Conservation (phyloP, 2,797 vertebrate genomes). For the Lacerta agilis region DNA sequence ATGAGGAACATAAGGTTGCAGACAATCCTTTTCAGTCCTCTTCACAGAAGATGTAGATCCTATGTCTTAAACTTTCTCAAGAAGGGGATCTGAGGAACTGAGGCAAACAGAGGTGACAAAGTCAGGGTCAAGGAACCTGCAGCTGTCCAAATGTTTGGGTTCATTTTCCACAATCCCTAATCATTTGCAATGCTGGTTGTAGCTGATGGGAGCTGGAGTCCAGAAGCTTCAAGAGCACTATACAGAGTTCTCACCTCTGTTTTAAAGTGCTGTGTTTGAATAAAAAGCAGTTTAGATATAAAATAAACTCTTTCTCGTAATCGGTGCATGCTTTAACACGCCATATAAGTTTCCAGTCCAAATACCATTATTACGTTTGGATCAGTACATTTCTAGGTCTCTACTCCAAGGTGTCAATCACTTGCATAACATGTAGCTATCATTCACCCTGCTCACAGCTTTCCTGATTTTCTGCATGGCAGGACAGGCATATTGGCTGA, state of each 20-base stretch:
- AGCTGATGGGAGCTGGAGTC: no score
- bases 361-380: background rate
- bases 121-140: no score
- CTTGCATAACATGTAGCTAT: conserved; percentile 4
- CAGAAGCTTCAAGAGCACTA: no score
- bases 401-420: background rate
- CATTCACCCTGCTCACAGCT: background rate
- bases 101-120: no score
- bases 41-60: no score
- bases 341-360: background rate
- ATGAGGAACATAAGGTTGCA: no score
- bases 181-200: no score
- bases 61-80: no score
- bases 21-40: no score
- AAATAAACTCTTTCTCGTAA: background rate
- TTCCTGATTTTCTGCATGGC: conserved; percentile 9
- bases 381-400: conserved; percentile 3
- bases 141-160: no score
- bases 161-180: no score
- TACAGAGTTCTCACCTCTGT: background rate
- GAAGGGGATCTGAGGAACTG: no score
- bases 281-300: background rate
- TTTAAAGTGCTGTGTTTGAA: background rate
- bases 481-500: background rate
- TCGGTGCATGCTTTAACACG: background rate